Base-by-base conservation (phyloP, 2,888 invertebrate genomes). In the Cerastoderma edule region DNA sequence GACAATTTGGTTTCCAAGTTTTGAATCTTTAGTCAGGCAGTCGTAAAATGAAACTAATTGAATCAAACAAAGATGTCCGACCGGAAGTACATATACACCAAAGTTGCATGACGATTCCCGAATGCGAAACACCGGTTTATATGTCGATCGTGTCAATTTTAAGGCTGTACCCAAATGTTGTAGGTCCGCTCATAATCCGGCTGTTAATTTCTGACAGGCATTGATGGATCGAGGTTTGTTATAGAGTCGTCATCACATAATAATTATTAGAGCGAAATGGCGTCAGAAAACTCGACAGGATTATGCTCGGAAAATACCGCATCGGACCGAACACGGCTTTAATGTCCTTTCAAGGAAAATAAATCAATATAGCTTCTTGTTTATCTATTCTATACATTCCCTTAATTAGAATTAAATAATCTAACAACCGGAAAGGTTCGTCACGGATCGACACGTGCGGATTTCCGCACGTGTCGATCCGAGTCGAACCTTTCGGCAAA, bases 131-230 rank as follows among this genome's bases (percentile, higher is more conserved):
- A n/a, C n/a, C n/a, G n/a, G n/a, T n/a, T n/a, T n/a, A n/a, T n/a
- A n/a, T n/a, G n/a, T n/a, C n/a, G n/a, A n/a, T n/a, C n/a, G n/a
- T n/a, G n/a, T n/a, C n/a, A n/a, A n/a, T n/a, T n/a, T n/a, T n/a
- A n/a, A n/a, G n/a, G n/a, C n/a, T n/a, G n/a, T n/a, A n/a, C n/a
- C n/a, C n/a, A n/a, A n/a, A n/a, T n/a, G n/a, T n/a, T n/a, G n/a
- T n/a, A n/a, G n/a, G n/a, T n/a, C n/a, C n/a, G n/a, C n/a, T n/a
- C n/a, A n/a, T 39, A 60, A 60, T 60, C 60, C 35, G 39, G 22
- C 13, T 60, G 35, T 60, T 44, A 60, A 60, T 24, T 33, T 60
- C 22, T 39, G 60, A 60, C 60, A 60, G 35, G 39, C 60, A 35
- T 39, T 60, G 60, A 60, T 60, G 60, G 60, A 60, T 60, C 60